These are phyloP conservation scores for Chloroclysta siterata DNA, from an alignment of 2,888 invertebrate genomes.

Conservation along the genomic window DNA sequence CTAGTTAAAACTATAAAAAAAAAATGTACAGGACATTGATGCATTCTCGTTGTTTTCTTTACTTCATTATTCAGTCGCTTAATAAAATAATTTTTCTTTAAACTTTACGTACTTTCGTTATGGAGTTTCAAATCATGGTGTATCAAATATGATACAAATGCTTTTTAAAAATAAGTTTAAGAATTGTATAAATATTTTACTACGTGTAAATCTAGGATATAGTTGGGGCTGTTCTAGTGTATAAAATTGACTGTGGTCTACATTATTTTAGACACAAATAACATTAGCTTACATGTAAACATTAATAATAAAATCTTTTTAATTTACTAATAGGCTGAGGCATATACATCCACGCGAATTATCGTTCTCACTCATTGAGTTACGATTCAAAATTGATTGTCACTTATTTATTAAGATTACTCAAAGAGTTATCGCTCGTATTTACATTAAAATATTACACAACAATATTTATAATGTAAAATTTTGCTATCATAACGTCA, in stretches of 20 bases:
- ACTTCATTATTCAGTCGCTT: slow-evolving; percentile 8
- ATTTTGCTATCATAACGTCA: slow-evolving; percentile 10
- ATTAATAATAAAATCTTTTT: not conserved
- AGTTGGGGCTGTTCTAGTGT: slow-evolving; percentile 2
- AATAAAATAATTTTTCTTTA: not conserved
- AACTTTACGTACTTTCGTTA: not conserved
- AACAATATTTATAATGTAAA: slow-evolving; percentile 7
- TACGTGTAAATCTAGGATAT: not conserved
- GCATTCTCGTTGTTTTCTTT: slow-evolving; percentile 34
- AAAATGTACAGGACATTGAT: slow-evolving; percentile 18
- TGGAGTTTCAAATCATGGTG: not conserved
- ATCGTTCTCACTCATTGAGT: not conserved
- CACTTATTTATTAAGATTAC: not conserved
- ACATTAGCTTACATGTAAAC: not conserved
- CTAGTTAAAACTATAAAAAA: slow-evolving; percentile 21
- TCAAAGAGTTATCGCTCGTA: not conserved
- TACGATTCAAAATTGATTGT: slow-evolving; percentile 7
- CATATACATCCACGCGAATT: slow-evolving; percentile 2
- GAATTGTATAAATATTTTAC: not conserved
- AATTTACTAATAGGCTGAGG: not conserved
- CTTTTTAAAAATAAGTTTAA: not conserved
- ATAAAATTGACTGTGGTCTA: slow-evolving; percentile 4
- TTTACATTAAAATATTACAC: slow-evolving; percentile 2
- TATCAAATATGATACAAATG: slow-evolving; percentile 8
- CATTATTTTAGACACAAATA: not conserved